Base-by-base conservation (phyloP, 2,113 vertebrate genomes). In the Galbula dea region DNA sequence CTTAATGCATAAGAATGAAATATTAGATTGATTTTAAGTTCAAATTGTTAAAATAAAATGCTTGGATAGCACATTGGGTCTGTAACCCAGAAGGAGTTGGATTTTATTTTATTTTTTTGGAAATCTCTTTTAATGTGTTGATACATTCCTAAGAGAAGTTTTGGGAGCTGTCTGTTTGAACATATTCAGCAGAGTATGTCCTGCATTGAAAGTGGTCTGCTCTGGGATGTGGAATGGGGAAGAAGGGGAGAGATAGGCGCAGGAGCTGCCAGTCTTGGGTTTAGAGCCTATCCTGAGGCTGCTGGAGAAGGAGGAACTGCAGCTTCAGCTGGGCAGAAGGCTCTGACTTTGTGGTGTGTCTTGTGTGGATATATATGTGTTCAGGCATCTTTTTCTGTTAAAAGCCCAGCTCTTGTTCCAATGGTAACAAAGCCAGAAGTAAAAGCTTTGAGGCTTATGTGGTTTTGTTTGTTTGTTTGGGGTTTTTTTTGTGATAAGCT, bases 181-280 rank as follows among this genome's bases (percentile, higher is more conserved):
- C 2, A 21, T 9, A 16, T 23, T 41, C 46, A 49, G 51, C 39
- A 7, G 7, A 37, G 34, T 1, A 0, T 48, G 34, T 76, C 34
- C 41, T 41, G 54, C 12, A 3, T 10, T 27, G 41, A 4, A 43
- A 17, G 15, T 11, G 12, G 2, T 43, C 46, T 63, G 34, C 24
- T 62, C 8, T 54, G 72, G 23, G 36, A 30, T 1, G n/a, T 21
- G 7, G 29, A 23, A 20, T 17, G 45, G 54, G 52, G 15, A 12
- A 54, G 36, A n/a, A 39, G 4, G 30, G 32, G 43, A 29, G 49
- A 19, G 29, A 2, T 26, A 63, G 46, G 15, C 55, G 58, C 27
- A 1, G 5, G 21, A 23, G 5, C 55, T 65, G 59, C 37, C n/a
- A 3, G 2, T 10, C 5, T 3, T 3, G 51, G 24, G 15, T 17